Evolutionary conservation across 2,888 invertebrate species (phyloP), one percentile per base, ranked within the genome.

Genomic region (Dolomedes plantarius): DNA sequence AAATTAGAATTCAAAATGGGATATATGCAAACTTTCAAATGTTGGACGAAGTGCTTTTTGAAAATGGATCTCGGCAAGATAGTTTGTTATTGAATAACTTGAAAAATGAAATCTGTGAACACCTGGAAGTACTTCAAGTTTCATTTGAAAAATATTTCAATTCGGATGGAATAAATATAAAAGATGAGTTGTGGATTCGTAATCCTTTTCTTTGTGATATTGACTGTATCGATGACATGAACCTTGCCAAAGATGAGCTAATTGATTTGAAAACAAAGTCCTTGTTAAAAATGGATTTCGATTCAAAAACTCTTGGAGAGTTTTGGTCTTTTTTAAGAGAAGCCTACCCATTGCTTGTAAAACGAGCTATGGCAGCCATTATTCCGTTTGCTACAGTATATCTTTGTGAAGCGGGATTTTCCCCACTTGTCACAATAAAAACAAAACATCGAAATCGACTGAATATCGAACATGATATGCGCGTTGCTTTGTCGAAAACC

Each of bases 171-270:
- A 72, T 72, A 50, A 50, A 72, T 72, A 72, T 72, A 72, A 72
- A 72, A 72, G 72, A 72, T 50, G 72, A 72, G 72, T 72, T 72
- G 72, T 72, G 72, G 72, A 72, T 72, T 72, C 72, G 72, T 72
- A 72, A 72, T 72, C 72, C 72, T 72, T 72, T 72, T 72, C 72
- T 72, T 72, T 72, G 72, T 72, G 72, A 72, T 72, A 72, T 72
- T 72, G 72, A 72, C 72, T 72, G 72, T 72, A 72, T 72, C 72
- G 72, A 72, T 72, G 72, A 72, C 72, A 72, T 72, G 72, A 72
- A 72, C 50, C 72, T 72, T 72, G 72, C 31, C 67, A 67, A 67
- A 67, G 67, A 67, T 67, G 67, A 67, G 67, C 67, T 67, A 31
- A 67, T 67, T 67, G 67, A 67, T 67, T 67, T 67, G 67, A 67